Conservation (phyloP, 2,888 invertebrate genomes). For the Himalopsyche kuldschensis region DNA sequence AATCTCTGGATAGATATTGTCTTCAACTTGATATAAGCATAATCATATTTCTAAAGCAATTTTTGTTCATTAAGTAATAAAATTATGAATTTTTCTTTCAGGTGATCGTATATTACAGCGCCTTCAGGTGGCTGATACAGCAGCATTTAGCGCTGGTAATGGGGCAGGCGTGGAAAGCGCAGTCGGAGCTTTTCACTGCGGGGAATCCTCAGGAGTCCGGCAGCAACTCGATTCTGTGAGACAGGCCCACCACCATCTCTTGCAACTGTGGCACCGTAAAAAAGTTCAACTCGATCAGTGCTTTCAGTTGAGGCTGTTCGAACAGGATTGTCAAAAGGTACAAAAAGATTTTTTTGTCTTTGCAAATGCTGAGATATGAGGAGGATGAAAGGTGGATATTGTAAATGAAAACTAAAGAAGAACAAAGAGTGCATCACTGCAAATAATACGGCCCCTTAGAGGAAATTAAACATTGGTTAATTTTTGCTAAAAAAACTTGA, state of each 20-base stretch:
- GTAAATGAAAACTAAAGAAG: too few relatives aligned
- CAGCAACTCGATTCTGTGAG: constrained; percentile 86
- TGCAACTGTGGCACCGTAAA: constrained; percentile 93
- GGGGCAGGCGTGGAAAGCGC: constrained; percentile 60
- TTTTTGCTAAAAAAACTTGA: too few relatives aligned
- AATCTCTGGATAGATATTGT: too few relatives aligned
- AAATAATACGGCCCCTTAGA: too few relatives aligned
- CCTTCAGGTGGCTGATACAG: constrained; percentile 56
- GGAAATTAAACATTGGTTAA: too few relatives aligned
- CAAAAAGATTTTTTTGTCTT: background rate
- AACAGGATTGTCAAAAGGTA: constrained; percentile 96
- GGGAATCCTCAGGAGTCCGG: constrained; percentile 70
- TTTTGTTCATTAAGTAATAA: background rate
- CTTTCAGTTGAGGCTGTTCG: constrained; percentile 92
- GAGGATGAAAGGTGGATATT: too few relatives aligned
- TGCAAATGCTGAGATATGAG: too few relatives aligned
- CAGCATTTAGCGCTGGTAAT: constrained; percentile 41
- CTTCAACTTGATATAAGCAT: too few relatives aligned
- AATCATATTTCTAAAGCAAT: too few relatives aligned
- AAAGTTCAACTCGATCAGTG: constrained; percentile 94
- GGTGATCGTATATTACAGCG: constrained; percentile 74
- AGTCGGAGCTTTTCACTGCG: constrained; percentile 74
- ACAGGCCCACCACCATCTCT: constrained; percentile 86
- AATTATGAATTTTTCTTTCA: constrained; percentile 41
- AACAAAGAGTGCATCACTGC: too few relatives aligned